These are phyloP conservation scores for Malurus elegans DNA, from an alignment of 2,113 vertebrate genomes.

Conservation along the genomic window DNA sequence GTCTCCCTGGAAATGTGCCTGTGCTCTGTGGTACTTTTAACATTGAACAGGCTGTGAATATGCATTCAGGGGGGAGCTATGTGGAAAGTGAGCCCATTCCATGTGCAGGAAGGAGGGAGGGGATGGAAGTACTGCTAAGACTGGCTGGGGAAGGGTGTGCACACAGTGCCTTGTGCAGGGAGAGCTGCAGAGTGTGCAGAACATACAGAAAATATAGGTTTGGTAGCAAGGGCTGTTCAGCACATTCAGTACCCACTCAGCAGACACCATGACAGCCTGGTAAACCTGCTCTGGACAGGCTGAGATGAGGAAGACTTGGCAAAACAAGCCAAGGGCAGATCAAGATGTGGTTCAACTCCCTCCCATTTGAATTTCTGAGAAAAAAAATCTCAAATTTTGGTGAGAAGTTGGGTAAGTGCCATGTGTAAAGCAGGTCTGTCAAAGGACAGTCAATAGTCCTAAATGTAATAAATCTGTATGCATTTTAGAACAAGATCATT, in stretches of 20 bases:
- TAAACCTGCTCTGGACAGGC: not conserved
- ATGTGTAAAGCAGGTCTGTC: not conserved
- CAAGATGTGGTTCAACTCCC: not conserved
- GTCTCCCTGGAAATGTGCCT: not conserved
- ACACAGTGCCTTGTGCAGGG: not conserved
- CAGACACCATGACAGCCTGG: not conserved
- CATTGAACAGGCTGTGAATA: not conserved
- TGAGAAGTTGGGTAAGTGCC: not conserved
- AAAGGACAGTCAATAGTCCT: not conserved
- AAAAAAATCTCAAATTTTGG: not conserved
- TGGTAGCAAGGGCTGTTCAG: rapidly evolving
- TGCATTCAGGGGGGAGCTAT: not conserved
- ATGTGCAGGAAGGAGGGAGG: not conserved
- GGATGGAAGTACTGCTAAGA: not conserved
- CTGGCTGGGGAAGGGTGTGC: not conserved
- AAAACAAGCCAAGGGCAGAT: not conserved
- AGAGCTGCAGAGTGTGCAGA: not conserved
- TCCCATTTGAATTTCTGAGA: not conserved
- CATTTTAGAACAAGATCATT: not conserved
- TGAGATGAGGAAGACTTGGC: not conserved
- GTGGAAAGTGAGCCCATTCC: not conserved
- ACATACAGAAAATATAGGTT: not conserved
- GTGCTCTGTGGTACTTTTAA: not conserved
- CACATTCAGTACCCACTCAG: not conserved
- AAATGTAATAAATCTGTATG: not conserved